A percentile compares a stretch with the other conserved stretches of the same genome.
These are phyloP conservation scores for Sphaeramia orbicularis DNA, from an alignment of 2,797 vertebrate species.

Conservation along the genomic window DNA sequence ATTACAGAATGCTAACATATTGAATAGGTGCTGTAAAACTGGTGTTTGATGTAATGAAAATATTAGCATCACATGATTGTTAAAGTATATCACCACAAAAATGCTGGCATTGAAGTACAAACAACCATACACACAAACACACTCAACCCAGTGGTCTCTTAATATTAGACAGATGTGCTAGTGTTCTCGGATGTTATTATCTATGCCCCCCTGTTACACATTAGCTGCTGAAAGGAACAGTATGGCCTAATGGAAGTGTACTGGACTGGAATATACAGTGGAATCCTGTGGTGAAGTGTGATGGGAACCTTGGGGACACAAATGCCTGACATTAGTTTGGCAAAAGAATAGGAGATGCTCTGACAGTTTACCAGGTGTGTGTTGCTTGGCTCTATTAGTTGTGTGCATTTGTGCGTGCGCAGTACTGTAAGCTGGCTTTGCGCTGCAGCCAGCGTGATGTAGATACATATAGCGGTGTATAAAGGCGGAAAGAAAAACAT, in stretches of 20 bases:
- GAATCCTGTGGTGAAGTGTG: conserved; percentile 69
- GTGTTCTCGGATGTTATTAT: conserved; percentile 70
- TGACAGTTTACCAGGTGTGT: conserved; percentile 76
- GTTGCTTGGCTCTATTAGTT: conserved; percentile 62
- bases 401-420: conserved; percentile 33
- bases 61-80: neutral
- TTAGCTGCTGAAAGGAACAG: conserved; percentile 77
- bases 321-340: conserved; percentile 74
- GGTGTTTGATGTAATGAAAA: neutral
- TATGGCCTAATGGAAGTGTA: conserved; percentile 76
- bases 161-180: conserved; percentile 41
- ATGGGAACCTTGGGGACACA: conserved; percentile 67
- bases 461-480: conserved; percentile 63
- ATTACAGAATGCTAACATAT: neutral
- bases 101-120: neutral
- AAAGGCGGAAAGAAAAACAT: conserved; percentile 75
- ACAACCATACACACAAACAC: conserved; percentile 30
- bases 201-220: conserved; percentile 66
- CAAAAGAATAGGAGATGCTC: conserved; percentile 57
- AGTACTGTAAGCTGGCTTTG: conserved; percentile 43
- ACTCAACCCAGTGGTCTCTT: conserved; percentile 12
- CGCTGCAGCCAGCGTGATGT: conserved; percentile 53
- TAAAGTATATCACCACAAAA: neutral
- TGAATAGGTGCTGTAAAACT: neutral
- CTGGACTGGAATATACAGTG: conserved; percentile 74